Conservation (phyloP, 2,113 vertebrate genomes). For the Argyrosomus japonicus region DNA sequence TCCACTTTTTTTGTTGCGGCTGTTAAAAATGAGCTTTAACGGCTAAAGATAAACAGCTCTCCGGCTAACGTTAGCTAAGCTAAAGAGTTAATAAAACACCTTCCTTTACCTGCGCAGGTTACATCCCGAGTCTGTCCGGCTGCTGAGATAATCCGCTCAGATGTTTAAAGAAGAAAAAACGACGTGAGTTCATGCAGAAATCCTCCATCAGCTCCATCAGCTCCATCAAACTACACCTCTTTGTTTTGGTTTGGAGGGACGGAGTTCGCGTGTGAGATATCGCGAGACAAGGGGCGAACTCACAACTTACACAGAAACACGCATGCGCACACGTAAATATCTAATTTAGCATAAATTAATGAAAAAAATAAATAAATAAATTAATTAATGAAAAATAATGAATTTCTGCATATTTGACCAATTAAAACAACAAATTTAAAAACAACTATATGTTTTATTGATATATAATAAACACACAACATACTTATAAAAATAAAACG, state of each 20-base stretch:
- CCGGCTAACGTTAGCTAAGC: slow-evolving; percentile 30
- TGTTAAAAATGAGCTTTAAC: background rate
- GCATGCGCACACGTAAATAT: background rate
- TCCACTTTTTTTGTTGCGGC: background rate
- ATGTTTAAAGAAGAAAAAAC: background rate
- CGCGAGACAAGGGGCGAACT: slow-evolving; percentile 43
- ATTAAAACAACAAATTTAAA: background rate
- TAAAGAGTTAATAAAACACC: background rate
- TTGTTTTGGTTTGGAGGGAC: slow-evolving; percentile 55
- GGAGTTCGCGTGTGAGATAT: slow-evolving; percentile 39
- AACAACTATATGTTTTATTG: background rate
- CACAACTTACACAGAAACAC: too few relatives aligned
- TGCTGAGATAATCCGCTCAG: too few relatives aligned
- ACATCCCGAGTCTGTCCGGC: slow-evolving; percentile 24
- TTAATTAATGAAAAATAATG: too few relatives aligned
- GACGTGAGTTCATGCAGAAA: background rate
- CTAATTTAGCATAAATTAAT: background rate
- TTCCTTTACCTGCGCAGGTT: slow-evolving; percentile 46
- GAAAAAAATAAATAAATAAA: background rate
- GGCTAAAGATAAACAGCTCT: background rate
- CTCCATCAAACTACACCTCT: background rate
- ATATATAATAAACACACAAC: background rate
- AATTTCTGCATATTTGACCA: background rate
- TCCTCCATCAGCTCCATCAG: too few relatives aligned
- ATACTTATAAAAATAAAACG: slow-evolving; percentile 11